A percentile compares a stretch with the other conserved stretches of the same genome.
These are phyloP conservation scores for Podarcis cretensis DNA, from an alignment of 2,113 vertebrate species.

Conservation along the genomic window DNA sequence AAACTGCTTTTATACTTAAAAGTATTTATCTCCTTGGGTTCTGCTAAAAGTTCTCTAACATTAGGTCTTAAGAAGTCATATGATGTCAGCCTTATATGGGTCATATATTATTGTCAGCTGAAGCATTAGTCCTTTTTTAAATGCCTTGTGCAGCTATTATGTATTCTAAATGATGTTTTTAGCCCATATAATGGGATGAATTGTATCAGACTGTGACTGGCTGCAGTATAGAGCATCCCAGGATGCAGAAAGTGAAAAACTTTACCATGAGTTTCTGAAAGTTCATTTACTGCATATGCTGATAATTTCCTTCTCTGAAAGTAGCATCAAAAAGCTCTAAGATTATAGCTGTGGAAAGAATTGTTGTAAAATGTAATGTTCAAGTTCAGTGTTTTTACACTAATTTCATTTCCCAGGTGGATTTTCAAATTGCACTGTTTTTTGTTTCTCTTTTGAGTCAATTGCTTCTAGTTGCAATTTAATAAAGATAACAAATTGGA, in stretches of 20 bases:
- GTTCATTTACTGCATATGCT: neutral
- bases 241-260: neutral
- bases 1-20: neutral
- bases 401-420: neutral
- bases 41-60: neutral
- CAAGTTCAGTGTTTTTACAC: neutral
- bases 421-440: neutral
- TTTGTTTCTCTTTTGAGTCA: neutral
- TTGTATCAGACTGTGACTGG: neutral
- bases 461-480: neutral
- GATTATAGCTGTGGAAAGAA: neutral
- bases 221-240: neutral
- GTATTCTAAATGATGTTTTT: neutral
- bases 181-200: neutral
- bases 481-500: slow-evolving; percentile 3
- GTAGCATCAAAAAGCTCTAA: neutral
- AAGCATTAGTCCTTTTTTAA: neutral
- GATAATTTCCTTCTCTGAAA: neutral
- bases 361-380: neutral
- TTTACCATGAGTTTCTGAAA: neutral
- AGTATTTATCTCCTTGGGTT: fast-evolving
- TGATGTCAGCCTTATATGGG: neutral
- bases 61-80: neutral
- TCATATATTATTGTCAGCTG: neutral
- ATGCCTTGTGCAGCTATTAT: neutral